These are phyloP conservation scores for Tinamus guttatus DNA, from an alignment of 2,113 vertebrate genomes.

Conservation along the genomic window DNA sequence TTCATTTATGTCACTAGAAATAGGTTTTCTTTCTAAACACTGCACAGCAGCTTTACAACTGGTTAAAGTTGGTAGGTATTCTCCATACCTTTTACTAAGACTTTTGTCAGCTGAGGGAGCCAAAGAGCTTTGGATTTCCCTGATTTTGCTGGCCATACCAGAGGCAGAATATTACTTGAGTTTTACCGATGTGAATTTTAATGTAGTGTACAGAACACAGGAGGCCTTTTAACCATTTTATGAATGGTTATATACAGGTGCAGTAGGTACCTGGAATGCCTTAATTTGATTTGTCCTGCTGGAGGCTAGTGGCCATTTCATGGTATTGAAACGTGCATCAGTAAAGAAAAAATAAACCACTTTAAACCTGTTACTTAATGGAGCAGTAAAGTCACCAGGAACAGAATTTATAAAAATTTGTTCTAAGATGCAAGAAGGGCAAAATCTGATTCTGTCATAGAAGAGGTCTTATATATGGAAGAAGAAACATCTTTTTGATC, in stretches of 20 bases:
- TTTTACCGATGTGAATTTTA: neutral
- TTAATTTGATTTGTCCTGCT: neutral
- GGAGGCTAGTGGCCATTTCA: neutral
- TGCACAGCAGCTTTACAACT: neutral
- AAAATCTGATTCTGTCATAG: neutral
- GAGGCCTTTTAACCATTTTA: neutral
- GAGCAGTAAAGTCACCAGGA: neutral
- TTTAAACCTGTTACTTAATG: neutral
- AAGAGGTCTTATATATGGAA: neutral
- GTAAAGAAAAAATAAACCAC: neutral
- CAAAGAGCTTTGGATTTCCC: constrained; percentile 59
- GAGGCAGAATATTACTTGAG: neutral
- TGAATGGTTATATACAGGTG: neutral
- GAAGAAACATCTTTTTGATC: neutral
- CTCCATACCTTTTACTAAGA: neutral
- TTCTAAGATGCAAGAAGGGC: neutral
- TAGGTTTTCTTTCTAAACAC: neutral
- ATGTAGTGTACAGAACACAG: neutral
- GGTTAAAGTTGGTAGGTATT: neutral
- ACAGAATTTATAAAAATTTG: neutral
- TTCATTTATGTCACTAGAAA: neutral
- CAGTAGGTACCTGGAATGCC: neutral
- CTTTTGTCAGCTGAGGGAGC: constrained; percentile 66
- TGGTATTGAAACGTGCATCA: neutral
- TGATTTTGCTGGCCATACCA: neutral